A percentile compares a stretch with the other conserved stretches of the same genome.
Evolutionary conservation across 2,113 vertebrate species (phyloP).

Genomic region (Malaclemys terrapin): DNA sequence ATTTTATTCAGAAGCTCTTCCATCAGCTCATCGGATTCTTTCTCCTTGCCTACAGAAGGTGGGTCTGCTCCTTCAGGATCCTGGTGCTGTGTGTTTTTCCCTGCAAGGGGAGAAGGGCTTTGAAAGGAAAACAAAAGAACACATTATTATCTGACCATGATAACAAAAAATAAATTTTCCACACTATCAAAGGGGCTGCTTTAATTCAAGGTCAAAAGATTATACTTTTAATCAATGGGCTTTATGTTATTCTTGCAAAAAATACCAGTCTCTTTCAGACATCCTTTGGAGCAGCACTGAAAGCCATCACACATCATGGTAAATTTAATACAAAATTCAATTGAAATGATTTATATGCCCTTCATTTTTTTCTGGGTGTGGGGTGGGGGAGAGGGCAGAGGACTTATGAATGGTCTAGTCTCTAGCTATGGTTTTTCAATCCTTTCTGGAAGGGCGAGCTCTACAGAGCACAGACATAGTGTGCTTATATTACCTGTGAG

Average conservation of each 20-base stretch:
- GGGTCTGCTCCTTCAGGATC: no score
- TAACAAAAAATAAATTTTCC: not conserved
- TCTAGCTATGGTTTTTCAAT: no score
- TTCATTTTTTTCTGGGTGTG: no score
- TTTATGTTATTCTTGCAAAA: not conserved
- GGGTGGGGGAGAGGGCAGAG: no score
- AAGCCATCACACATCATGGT: no score
- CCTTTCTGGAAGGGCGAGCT: no score
- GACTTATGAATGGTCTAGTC: no score
- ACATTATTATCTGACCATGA: not conserved
- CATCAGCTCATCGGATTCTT: not conserved
- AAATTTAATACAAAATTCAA: no score
- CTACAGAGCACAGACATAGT: not conserved
- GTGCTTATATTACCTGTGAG: not conserved
- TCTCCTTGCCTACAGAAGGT: not conserved
- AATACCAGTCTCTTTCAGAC: no score
- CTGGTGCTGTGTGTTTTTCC: not conserved
- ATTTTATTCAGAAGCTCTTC: no score
- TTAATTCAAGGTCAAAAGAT: not conserved
- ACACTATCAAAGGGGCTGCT: not conserved
- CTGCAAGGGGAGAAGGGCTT: not conserved
- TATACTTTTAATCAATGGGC: not conserved
- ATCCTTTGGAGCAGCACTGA: no score
- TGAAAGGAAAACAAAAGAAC: not conserved
- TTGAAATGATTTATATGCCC: no score